Evolutionary conservation across 2,888 invertebrate species (phyloP), one percentile per base, ranked within the genome.

Genomic region (Tachina grossa): DNA sequence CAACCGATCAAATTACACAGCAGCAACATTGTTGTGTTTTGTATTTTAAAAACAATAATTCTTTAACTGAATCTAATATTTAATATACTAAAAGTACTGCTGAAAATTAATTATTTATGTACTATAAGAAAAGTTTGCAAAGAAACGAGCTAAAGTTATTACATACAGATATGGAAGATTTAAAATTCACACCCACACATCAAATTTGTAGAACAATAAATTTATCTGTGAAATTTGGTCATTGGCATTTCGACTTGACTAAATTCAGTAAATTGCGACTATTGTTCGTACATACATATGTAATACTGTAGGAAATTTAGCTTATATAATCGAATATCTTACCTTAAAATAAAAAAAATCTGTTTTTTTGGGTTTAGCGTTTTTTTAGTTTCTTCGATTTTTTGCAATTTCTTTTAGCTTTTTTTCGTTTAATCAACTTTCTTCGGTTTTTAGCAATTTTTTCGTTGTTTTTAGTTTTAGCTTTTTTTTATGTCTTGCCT

Each of bases 221-320:
- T 63, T 74, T 69, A 47, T 83, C 78, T 75, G 65, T 72, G 57
- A n/a, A 5, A 77, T 75, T 79, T 75, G 49, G 41, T 72, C 41
- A 57, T 78, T 31, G 22, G 10, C 16, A 55, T 39, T 55, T 57
- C n/a, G 11, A 16, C 19, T 55, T 66, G 31, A 31, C 31, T 31
- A n/a, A n/a, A n/a, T n/a, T n/a, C n/a, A n/a, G n/a, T n/a, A n/a
- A 22, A 1, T 22, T 2, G 22, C 2, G 31, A 6, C 31, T 31
- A 0, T 31, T 5, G 6, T 0, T 31, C 31, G 31, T 31, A 31
- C 31, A 31, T 31, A 31, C 31, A 31, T 31, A 31, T 31, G 31
- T 31, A 31, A 31, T 6, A 31, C 31, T 31, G 6, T 6, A 31
- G 6, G 31, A 31, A n/a, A n/a, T n/a, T n/a, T n/a, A n/a, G n/a